phyloP scores from a whole-genome alignment of 2,113 vertebrate species.

The Syrmaticus mikado region DNA sequence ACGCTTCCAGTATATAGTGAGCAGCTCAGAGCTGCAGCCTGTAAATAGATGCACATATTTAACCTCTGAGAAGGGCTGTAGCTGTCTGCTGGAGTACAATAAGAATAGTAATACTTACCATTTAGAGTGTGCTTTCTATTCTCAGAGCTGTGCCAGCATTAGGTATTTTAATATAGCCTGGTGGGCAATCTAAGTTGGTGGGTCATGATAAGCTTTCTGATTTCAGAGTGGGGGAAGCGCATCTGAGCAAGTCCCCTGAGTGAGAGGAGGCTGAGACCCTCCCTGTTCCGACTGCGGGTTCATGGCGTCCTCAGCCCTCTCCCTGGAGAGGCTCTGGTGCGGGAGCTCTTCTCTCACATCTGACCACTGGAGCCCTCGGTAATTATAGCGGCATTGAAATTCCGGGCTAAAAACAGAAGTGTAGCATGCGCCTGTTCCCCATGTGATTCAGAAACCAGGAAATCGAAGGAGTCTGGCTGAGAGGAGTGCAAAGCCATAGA shows the following conservation, averaged over 20 bases:
- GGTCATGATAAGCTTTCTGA: background rate
- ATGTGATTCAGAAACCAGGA: conserved; percentile 56
- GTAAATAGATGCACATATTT: conserved; percentile 20
- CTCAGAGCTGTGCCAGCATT: background rate
- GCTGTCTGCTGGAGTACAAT: conserved; percentile 26
- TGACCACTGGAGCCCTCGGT: conserved; percentile 51
- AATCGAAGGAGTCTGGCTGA: conserved; percentile 52
- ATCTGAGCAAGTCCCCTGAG: background rate
- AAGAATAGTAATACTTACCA: conserved; percentile 14
- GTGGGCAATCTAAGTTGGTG: background rate
- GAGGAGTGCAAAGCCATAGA: background rate
- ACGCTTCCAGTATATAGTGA: background rate
- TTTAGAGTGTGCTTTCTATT: conserved; percentile 31
- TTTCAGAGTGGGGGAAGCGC: background rate
- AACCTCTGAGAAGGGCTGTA: conserved; percentile 21
- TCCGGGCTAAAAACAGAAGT: conserved; percentile 61
- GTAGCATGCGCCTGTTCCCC: conserved; percentile 55
- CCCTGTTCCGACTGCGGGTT: background rate
- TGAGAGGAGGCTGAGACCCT: background rate
- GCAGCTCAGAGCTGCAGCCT: conserved; percentile 7
- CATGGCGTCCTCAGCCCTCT: conserved; percentile 14
- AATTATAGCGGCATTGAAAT: conserved; percentile 67
- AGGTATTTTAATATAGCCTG: background rate
- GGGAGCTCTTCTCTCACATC: conserved; percentile 30
- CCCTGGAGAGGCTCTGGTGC: background rate